Base-by-base conservation (phyloP, 2,113 vertebrate genomes). In the Elachura formosa region DNA sequence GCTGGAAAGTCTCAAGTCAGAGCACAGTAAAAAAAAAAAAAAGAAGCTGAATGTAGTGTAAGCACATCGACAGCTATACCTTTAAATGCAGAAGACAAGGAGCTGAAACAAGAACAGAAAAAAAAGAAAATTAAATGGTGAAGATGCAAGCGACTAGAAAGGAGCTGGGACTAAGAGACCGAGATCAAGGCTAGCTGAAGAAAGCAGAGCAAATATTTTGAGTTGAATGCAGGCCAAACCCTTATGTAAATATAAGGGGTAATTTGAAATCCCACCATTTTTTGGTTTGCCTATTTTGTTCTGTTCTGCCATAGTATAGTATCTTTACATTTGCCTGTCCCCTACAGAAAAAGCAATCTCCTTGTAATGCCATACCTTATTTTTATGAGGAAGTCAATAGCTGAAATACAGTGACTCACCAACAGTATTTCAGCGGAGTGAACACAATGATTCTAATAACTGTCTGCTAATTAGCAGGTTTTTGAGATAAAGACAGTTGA, bases 381-480 rank as follows among this genome's bases (percentile, higher is more conserved):
- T 79, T 85, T 72, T 3, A 1, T 55, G 71, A 77, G 79, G 51
- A 85, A 59, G 67, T 33, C 54, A 90, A 36, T 10, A 64, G 66
- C 6, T 79, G 71, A 85, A 92, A 89, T 82, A 84, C 1, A 78
- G 45, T 93, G 71, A 89, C 71, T 96, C 87, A 92, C 51, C 58
- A 92, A 49, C 66, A 91, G 58, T 58, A 82, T 73, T 91, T 87
- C 87, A 83, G 38, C 75, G n/a, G 87, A 87, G 82, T 56, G 84
- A 91, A 92, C 72, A 85, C 71, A 84, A 38, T 68, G 12, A 93
- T 73, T 87, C 63, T 83, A 97, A 52, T 87, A 95, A 85, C 87
- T 58, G 67, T 48, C 84, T 73, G 54, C 75, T 94, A 96, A 96
- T 96, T 93, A 93, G 91, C 66, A 93, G 87, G 78, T 64, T 95